Evolutionary conservation across 2,113 vertebrate species (phyloP).

Genomic region (Hassar affinis): DNA sequence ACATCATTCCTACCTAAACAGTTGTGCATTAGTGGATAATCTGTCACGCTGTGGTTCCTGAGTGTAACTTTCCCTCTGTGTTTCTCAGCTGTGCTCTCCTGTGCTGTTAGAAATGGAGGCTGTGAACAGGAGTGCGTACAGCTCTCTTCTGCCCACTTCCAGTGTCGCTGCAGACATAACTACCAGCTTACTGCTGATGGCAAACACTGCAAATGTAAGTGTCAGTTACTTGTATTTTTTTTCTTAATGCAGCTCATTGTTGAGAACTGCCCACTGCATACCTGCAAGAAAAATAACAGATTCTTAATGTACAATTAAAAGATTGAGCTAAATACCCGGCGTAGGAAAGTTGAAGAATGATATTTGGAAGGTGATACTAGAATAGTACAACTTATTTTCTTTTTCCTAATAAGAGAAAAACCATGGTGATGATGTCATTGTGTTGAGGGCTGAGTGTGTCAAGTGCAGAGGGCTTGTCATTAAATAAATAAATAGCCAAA

Average conservation of each 20-base stretch:
- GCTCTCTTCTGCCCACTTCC: conserved; percentile 68
- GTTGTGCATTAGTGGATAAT: not conserved
- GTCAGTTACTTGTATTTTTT: not conserved
- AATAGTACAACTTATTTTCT: not conserved
- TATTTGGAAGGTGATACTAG: not conserved
- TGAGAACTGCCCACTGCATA: not conserved
- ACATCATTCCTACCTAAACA: not conserved
- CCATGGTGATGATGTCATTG: not conserved
- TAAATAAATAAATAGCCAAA: not conserved
- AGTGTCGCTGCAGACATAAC: conserved; percentile 72
- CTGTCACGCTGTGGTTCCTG: not conserved
- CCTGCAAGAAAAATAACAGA: not conserved
- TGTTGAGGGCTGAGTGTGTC: not conserved
- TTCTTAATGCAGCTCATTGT: not conserved
- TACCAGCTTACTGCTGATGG: conserved; percentile 75
- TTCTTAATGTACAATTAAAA: not conserved
- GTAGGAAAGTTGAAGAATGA: not conserved
- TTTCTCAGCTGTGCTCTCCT: conserved; percentile 70
- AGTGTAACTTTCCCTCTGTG: not conserved
- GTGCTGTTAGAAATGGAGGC: conserved; percentile 76
- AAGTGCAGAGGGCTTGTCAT: not conserved
- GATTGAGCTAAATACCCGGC: not conserved
- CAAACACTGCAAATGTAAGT: conserved; percentile 69
- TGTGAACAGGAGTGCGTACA: conserved; percentile 79
- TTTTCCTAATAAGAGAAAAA: not conserved